A percentile compares a stretch with the other conserved stretches of the same genome.
These are phyloP conservation scores for Synergus umbraculus DNA, from an alignment of 2,888 invertebrate genomes.

Conservation along the genomic window DNA sequence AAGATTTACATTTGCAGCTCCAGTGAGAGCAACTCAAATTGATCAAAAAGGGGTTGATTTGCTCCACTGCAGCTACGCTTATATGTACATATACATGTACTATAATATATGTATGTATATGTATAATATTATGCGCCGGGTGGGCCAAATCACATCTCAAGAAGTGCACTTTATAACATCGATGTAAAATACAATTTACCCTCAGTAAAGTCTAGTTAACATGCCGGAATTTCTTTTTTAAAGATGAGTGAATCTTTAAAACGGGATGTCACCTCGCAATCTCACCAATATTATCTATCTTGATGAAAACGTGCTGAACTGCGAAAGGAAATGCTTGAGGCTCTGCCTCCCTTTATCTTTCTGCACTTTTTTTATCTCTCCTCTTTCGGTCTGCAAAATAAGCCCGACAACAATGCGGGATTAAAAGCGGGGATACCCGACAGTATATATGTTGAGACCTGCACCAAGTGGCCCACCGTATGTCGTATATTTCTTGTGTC, in stretches of 20 bases:
- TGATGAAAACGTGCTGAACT: slow-evolving; percentile 18
- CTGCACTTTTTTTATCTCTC: neutral
- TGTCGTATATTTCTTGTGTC: slow-evolving; percentile 14
- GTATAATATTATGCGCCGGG: too few relatives aligned
- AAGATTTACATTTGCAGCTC: neutral
- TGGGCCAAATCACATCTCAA: too few relatives aligned
- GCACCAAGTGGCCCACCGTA: slow-evolving; percentile 24
- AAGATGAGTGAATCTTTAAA: neutral
- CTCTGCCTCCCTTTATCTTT: neutral
- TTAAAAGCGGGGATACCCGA: slow-evolving; percentile 29
- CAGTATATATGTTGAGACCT: neutral
- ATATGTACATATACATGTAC: too few relatives aligned
- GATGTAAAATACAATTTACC: too few relatives aligned
- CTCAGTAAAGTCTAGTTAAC: too few relatives aligned
- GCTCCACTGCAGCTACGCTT: neutral
- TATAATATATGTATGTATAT: too few relatives aligned
- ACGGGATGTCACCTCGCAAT: slow-evolving; percentile 32
- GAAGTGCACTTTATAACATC: too few relatives aligned
- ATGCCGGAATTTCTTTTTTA: neutral
- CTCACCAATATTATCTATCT: slow-evolving; percentile 1
- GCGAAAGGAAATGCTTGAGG: neutral
- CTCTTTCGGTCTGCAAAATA: slow-evolving; percentile 40
- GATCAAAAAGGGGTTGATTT: neutral
- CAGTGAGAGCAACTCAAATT: neutral
- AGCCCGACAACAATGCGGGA: slow-evolving; percentile 48